These are phyloP conservation scores for Diorhabda sublineata DNA, from an alignment of 1,140 invertebrate genomes.

Conservation along the genomic window DNA sequence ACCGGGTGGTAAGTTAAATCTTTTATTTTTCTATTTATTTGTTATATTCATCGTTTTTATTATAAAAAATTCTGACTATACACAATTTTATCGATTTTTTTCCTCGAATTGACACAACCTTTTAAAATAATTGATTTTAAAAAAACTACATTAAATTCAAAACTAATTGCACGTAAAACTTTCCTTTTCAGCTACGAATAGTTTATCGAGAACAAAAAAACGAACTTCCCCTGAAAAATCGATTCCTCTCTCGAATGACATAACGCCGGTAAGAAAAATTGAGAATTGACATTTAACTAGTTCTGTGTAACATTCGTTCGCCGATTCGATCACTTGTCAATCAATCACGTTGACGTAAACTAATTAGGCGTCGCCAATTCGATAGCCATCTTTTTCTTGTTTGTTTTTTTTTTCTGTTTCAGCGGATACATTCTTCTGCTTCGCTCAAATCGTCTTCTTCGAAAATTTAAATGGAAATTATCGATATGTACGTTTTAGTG, in stretches of 20 bases:
- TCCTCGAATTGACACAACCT: too few relatives aligned
- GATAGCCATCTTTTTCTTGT: too few relatives aligned
- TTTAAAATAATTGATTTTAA: too few relatives aligned
- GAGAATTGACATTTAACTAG: not conserved
- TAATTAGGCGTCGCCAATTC: too few relatives aligned
- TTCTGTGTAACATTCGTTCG: too few relatives aligned
- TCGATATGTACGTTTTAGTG: not conserved
- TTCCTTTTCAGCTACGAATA: conserved; percentile 6
- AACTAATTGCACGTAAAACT: too few relatives aligned
- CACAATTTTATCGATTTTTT: too few relatives aligned
- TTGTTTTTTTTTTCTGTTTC: conserved; percentile 28
- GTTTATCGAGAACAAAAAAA: conserved; percentile 8
- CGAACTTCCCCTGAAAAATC: conserved; percentile 7
- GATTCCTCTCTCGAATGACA: conserved; percentile 23
- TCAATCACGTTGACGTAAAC: too few relatives aligned
- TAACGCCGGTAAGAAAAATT: conserved; percentile 43
- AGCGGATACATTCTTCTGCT: conserved; percentile 39
- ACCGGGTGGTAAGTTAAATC: conserved; percentile 47
- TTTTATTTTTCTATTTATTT: not conserved
- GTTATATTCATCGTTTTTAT: not conserved
- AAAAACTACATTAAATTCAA: too few relatives aligned
- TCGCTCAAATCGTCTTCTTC: conserved; percentile 37
- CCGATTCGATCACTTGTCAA: too few relatives aligned
- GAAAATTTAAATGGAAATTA: conserved; percentile 14
- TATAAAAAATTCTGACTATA: too few relatives aligned